Evolutionary conservation across 1,140 invertebrate genomes (phyloP), one percentile per base, ranked within the genome.

Genomic region (Cherax quadricarinatus): DNA sequence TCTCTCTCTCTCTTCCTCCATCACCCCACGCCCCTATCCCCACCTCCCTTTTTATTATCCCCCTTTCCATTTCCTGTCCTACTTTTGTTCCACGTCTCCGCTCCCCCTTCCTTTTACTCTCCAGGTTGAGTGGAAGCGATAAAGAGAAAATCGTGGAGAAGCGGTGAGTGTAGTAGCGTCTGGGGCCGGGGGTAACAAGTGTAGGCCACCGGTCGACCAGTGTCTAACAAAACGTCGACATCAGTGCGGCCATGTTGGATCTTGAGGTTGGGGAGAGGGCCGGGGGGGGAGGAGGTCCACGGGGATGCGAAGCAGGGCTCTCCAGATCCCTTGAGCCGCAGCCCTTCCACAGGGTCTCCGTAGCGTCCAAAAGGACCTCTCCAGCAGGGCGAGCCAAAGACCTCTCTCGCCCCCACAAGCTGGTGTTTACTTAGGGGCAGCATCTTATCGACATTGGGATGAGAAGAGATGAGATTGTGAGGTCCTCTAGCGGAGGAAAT

Each of bases 391-490:
- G 85, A 51, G 51, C 89, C 89, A 91, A 91, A 91, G 89, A 57
- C 66, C 89, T 91, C 81, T 91, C 89, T 91, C 66, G 89, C 89
- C 66, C 89, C 81, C 83, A 91, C 79, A 86, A 86, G 89, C 83
- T 79, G 78, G 85, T 93, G 93, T 93, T 93, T 92, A 91, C 93
- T 92, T 92, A 92, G 91, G 90, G 88, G 91, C 93, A 93, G 93
- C 93, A 93, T 93, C 93, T 93, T 92, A 93, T 93, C 93, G 93
- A 93, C 93, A 92, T 92, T 88, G 91, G 93, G 93, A 93, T 93
- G 93, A 93, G 93, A 90, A 93, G 93, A 93, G 93, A 93, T 93
- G 93, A 91, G 93, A 92, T 93, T 93, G 93, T 89, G 93, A 92
- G 93, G 88, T 91, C 86, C 93, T 93, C 90, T 92, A 83, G 93